A percentile compares a stretch with the other conserved stretches of the same genome.
These are phyloP conservation scores for Deilephila porcellus DNA, from an alignment of 2,888 invertebrate species.

Conservation along the genomic window DNA sequence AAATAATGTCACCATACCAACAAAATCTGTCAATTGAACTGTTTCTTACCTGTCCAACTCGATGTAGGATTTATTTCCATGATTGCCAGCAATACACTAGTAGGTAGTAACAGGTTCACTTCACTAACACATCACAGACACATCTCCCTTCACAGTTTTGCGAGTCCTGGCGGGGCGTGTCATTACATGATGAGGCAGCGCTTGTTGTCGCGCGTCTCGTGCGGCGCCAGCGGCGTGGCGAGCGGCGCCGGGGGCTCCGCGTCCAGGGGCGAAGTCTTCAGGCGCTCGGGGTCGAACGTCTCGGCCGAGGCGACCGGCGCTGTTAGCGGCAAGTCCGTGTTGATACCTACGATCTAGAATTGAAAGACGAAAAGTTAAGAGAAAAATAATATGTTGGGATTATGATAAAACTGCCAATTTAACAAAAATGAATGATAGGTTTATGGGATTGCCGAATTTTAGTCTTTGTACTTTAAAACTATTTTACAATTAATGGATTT, in stretches of 20 bases:
- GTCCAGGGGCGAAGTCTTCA: slow-evolving; percentile 51
- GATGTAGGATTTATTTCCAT: background rate
- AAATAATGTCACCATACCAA: no score
- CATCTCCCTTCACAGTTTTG: background rate
- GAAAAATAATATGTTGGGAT: background rate
- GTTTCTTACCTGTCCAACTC: background rate
- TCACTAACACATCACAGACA: background rate
- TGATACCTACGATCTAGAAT: slow-evolving; percentile 75
- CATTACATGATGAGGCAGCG: slow-evolving; percentile 62
- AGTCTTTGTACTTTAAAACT: no score
- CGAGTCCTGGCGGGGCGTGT: background rate
- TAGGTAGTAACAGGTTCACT: background rate
- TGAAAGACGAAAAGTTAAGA: background rate
- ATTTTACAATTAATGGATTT: no score
- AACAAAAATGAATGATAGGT: no score
- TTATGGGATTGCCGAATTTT: no score
- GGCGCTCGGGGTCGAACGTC: slow-evolving; percentile 66
- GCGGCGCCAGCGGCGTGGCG: slow-evolving; percentile 46
- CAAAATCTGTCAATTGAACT: no score
- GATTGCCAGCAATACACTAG: slow-evolving; percentile 23
- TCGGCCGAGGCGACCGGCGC: slow-evolving; percentile 61
- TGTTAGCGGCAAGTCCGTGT: slow-evolving; percentile 72
- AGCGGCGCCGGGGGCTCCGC: slow-evolving; percentile 50
- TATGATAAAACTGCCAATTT: no score
- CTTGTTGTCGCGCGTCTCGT: slow-evolving; percentile 49